Evolutionary conservation across 2,888 invertebrate species (phyloP).

Genomic region (Neelides folsomi): DNA sequence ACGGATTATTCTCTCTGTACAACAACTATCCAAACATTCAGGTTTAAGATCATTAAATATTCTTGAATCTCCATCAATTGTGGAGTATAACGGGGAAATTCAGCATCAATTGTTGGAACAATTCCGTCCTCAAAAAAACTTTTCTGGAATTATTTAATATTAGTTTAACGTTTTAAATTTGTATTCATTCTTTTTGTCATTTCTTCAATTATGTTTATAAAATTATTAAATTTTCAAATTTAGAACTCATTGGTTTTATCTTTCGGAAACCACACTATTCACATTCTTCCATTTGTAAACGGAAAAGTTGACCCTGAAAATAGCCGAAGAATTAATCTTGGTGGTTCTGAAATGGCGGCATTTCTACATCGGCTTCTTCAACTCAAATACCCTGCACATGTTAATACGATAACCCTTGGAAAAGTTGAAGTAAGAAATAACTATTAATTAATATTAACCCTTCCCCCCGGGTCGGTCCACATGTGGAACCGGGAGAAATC

Average conservation of each 20-base stretch:
- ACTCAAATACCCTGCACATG: conserved; percentile 83
- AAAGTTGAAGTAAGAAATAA: conserved; percentile 53
- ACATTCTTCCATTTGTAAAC: conserved; percentile 68
- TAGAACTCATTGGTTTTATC: conserved; percentile 58
- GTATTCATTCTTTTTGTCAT: too few relatives aligned
- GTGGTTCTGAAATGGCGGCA: conserved; percentile 69
- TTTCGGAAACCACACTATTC: conserved; percentile 77
- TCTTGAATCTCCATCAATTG: background rate
- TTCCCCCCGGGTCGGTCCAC: too few relatives aligned
- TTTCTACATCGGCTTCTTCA: conserved; percentile 78
- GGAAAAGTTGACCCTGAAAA: conserved; percentile 55
- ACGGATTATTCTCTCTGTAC: conserved; percentile 57
- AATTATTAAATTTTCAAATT: too few relatives aligned
- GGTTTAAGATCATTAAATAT: conserved; percentile 32
- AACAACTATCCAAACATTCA: conserved; percentile 45
- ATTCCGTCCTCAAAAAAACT: too few relatives aligned
- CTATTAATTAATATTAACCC: background rate
- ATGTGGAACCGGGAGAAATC: too few relatives aligned
- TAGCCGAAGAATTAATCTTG: conserved; percentile 69
- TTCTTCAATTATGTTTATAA: too few relatives aligned
- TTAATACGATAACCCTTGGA: conserved; percentile 71
- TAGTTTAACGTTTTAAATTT: too few relatives aligned
- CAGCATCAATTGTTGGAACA: too few relatives aligned
- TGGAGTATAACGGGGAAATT: too few relatives aligned
- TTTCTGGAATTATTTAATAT: too few relatives aligned